Evolutionary conservation across 1,140 invertebrate species (phyloP).

Genomic region (Oryzaephilus surinamensis): DNA sequence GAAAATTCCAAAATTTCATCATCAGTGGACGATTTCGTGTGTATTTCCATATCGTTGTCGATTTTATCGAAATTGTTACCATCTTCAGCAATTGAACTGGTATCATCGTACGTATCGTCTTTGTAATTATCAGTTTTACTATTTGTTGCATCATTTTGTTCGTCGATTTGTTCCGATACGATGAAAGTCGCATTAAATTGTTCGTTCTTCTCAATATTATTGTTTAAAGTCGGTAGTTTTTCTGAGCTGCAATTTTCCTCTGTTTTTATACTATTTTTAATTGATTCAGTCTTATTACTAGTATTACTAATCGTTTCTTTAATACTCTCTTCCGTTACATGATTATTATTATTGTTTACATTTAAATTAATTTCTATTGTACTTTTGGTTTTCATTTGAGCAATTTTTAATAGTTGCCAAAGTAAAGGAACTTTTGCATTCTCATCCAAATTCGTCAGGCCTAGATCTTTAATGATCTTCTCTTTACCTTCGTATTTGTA

Average conservation of each 20-base stretch:
- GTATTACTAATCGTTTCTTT: slow-evolving; percentile 1
- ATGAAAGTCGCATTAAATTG: neutral
- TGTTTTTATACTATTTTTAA: slow-evolving; percentile 4
- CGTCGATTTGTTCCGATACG: neutral
- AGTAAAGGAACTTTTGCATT: slow-evolving; percentile 24
- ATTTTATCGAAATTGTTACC: too few relatives aligned
- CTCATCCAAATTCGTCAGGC: slow-evolving; percentile 32
- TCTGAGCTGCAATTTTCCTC: slow-evolving; percentile 10
- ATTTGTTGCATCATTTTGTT: neutral
- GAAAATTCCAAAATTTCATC: slow-evolving; percentile 9
- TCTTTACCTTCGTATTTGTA: slow-evolving; percentile 44
- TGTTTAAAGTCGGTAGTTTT: slow-evolving; percentile 8
- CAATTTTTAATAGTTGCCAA: slow-evolving; percentile 23
- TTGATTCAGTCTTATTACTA: neutral
- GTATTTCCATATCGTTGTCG: neutral
- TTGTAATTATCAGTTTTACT: slow-evolving; percentile 9
- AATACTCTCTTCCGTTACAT: neutral
- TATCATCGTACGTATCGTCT: slow-evolving; percentile 26
- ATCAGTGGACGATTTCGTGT: slow-evolving; percentile 3
- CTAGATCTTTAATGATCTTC: slow-evolving; percentile 45
- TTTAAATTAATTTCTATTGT: slow-evolving; percentile 23
- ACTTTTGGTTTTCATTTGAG: slow-evolving; percentile 21
- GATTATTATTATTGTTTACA: slow-evolving; percentile 4
- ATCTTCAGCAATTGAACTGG: slow-evolving; percentile 26
- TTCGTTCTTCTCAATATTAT: slow-evolving; percentile 5